phyloP scores from a whole-genome alignment of 2,797 vertebrate species.

The Ciconia nigra region DNA sequence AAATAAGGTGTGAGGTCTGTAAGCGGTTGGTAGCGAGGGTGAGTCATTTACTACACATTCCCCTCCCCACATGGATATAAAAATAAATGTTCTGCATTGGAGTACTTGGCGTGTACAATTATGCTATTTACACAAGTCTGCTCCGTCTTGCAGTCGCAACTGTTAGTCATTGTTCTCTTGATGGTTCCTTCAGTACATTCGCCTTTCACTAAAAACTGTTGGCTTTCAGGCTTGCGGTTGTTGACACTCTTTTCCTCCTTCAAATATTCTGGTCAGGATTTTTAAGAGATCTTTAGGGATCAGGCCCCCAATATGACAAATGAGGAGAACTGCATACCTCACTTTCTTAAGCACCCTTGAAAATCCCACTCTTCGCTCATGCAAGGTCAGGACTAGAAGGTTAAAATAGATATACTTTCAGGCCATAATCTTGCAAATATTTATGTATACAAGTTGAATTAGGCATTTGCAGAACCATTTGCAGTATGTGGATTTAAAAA shows the following conservation, averaged over 20 bases:
- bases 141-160: neutral
- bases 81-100: slow-evolving; percentile 3
- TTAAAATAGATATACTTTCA: neutral
- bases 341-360: neutral
- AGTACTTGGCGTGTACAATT: neutral
- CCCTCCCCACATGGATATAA: neutral
- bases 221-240: neutral
- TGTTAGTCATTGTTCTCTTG: neutral
- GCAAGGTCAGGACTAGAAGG: neutral
- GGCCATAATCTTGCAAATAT: neutral
- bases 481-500: neutral
- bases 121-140: neutral
- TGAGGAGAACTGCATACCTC: neutral
- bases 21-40: neutral
- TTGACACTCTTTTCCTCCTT: neutral
- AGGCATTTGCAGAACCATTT: neutral
- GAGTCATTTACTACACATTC: neutral
- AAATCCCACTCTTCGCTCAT: neutral
- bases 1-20: neutral
- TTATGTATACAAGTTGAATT: neutral
- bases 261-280: neutral
- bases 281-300: neutral
- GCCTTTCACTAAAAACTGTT: neutral
- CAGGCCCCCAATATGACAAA: neutral
- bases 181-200: neutral